Conservation (phyloP, 2,888 invertebrate species). For the Thecocarcelia acutangulata region DNA sequence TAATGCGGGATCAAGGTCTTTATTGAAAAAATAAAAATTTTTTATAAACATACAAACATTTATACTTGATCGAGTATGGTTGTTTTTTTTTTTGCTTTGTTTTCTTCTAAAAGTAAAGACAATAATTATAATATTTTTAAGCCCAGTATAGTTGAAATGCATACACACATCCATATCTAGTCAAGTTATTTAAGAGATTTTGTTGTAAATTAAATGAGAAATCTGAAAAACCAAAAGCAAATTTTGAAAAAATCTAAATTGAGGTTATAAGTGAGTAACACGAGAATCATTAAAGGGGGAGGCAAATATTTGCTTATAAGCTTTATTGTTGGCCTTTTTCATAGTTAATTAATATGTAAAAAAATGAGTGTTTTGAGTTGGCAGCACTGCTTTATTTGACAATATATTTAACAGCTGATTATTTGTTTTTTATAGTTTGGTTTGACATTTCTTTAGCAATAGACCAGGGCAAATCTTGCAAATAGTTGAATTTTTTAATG, state of each 20-base stretch:
- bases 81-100: slow-evolving; percentile 10
- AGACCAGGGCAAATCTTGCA: too few relatives aligned
- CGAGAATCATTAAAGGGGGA: slow-evolving; percentile 11
- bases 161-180: not conserved
- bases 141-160: slow-evolving; percentile 9
- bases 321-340: too few relatives aligned
- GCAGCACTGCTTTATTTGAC: too few relatives aligned
- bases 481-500: too few relatives aligned
- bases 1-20: slow-evolving; percentile 79
- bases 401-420: too few relatives aligned
- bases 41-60: slow-evolving; percentile 36
- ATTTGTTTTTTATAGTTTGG: too few relatives aligned
- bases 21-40: slow-evolving; percentile 1
- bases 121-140: slow-evolving; percentile 30
- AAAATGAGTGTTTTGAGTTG: too few relatives aligned
- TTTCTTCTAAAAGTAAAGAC: slow-evolving; percentile 20
- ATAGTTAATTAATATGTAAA: too few relatives aligned
- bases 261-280: slow-evolving; percentile 8
- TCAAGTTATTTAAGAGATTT: slow-evolving; percentile 37
- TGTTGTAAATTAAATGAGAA: slow-evolving; percentile 21
- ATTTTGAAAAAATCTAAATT: slow-evolving; percentile 31
- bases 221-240: not conserved
- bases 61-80: slow-evolving; percentile 13
- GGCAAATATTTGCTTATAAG: not conserved
- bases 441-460: too few relatives aligned